These are phyloP conservation scores for Muscicapa striata DNA, from an alignment of 2,797 vertebrate species.

Conservation along the genomic window DNA sequence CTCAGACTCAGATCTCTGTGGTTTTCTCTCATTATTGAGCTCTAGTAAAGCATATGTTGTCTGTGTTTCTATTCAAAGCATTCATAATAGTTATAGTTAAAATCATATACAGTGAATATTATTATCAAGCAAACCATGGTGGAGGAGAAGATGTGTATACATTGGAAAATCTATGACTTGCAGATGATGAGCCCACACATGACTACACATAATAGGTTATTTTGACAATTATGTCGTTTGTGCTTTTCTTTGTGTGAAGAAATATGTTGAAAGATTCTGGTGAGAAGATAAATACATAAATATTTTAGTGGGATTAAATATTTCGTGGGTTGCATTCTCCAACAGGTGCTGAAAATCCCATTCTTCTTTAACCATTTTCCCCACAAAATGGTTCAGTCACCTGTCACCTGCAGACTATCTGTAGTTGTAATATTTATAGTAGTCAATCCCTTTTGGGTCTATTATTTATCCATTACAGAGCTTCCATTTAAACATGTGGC, in stretches of 20 bases:
- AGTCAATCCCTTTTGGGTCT: neutral
- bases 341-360: neutral
- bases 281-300: neutral
- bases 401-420: neutral
- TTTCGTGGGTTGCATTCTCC: neutral
- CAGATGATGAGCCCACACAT: neutral
- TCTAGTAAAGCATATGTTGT: neutral
- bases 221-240: neutral
- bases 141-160: neutral
- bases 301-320: neutral
- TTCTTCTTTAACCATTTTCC: neutral
- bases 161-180: neutral
- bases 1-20: neutral
- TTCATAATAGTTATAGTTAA: neutral
- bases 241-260: neutral
- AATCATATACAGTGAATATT: neutral
- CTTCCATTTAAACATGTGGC: neutral
- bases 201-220: rapidly evolving
- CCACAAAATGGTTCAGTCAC: neutral
- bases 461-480: neutral
- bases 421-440: neutral
- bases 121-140: neutral
- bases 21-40: neutral
- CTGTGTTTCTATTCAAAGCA: neutral
- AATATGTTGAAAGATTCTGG: neutral